phyloP scores from a whole-genome alignment of 2,113 vertebrate genomes.

The Eptesicus fuscus region DNA sequence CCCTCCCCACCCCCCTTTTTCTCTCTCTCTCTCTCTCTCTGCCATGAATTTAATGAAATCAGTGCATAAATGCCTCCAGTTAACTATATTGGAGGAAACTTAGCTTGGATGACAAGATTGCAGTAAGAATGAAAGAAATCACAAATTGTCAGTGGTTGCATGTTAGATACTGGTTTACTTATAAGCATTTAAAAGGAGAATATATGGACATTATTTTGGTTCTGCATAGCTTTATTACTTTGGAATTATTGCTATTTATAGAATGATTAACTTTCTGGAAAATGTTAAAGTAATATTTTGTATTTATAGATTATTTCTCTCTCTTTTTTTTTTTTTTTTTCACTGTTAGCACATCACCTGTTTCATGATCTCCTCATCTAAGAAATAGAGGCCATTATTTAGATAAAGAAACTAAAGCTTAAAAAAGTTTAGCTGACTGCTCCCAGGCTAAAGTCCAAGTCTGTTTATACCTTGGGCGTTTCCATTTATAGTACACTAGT shows the following conservation, averaged over 20 bases:
- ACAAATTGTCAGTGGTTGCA: neutral
- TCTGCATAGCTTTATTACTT: neutral
- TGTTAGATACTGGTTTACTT: neutral
- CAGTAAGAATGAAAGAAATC: neutral
- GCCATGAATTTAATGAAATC: neutral
- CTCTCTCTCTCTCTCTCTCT: no score
- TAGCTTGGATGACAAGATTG: neutral
- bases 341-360: neutral
- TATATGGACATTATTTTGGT: neutral
- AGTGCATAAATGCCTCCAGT: neutral
- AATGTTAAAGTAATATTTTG: neutral
- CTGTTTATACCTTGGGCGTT: neutral
- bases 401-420: neutral
- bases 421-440: neutral
- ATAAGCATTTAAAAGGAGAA: neutral
- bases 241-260: neutral
- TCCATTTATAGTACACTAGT: neutral
- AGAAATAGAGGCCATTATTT: neutral
- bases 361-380: neutral
- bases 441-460: neutral
- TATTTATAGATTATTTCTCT: neutral
- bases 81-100: neutral
- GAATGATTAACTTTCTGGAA: neutral
- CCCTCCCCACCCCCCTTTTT: accelerated
- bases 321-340: neutral